Evolutionary conservation across 2,113 vertebrate genomes (phyloP).

Genomic region (Thermophis baileyi): DNA sequence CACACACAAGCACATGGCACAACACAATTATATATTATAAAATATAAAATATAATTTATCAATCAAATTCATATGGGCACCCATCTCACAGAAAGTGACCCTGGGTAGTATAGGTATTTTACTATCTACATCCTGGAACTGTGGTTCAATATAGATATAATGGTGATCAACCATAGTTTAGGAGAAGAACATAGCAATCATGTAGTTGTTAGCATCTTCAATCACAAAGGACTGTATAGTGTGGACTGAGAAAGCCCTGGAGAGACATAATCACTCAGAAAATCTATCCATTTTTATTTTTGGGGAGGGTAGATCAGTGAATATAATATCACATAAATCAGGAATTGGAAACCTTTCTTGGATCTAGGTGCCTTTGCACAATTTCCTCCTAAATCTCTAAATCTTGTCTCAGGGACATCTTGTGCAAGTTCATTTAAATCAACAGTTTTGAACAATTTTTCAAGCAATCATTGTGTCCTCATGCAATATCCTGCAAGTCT

Average conservation of each 20-base stretch:
- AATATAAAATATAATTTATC: not conserved
- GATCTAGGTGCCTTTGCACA: not conserved
- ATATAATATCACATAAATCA: not conserved
- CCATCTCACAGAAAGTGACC: not conserved
- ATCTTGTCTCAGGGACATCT: not conserved
- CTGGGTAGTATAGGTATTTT: not conserved
- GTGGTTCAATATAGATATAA: not conserved
- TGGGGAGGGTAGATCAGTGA: not conserved
- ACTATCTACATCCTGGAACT: not conserved
- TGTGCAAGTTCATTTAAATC: not conserved
- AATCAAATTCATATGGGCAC: not conserved
- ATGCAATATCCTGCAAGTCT: not conserved
- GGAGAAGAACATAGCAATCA: not conserved
- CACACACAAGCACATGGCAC: not conserved
- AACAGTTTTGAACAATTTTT: not conserved
- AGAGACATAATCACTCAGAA: not conserved
- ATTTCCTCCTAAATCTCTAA: not conserved
- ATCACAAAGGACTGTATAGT: not conserved
- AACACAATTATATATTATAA: not conserved
- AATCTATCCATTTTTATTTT: not conserved
- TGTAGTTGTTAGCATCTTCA: not conserved
- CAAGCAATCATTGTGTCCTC: not conserved
- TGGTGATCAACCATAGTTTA: not conserved
- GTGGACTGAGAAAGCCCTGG: not conserved
- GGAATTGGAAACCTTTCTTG: not conserved